These are phyloP conservation scores for Ammodytes dubius DNA, from an alignment of 2,113 vertebrate species.

Conservation along the genomic window DNA sequence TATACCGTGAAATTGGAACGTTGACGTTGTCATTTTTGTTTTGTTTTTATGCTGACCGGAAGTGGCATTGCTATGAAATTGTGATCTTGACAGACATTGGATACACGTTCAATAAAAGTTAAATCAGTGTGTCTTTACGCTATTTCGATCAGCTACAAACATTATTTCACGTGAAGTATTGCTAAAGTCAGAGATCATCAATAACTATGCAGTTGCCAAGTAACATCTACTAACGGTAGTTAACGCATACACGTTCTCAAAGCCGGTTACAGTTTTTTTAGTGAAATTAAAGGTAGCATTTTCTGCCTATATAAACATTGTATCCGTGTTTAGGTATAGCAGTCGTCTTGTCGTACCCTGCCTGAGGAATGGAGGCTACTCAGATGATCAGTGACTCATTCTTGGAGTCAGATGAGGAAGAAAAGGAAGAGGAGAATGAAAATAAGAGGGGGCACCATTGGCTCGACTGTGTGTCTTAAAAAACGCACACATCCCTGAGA, in stretches of 20 bases:
- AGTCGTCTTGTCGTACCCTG: neutral
- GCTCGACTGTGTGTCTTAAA: slow-evolving; percentile 83
- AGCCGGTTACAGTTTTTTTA: neutral
- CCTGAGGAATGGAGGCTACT: slow-evolving; percentile 82
- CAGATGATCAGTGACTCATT: slow-evolving; percentile 79
- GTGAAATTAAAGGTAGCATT: neutral
- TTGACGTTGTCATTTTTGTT: neutral
- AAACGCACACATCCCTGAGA: slow-evolving; percentile 81
- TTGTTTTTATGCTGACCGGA: slow-evolving; percentile 36
- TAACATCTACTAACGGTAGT: neutral
- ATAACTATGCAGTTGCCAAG: neutral
- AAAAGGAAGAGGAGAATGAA: slow-evolving; percentile 55
- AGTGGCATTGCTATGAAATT: neutral
- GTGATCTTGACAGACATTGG: neutral
- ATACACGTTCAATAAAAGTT: slow-evolving; percentile 33
- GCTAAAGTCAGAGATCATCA: neutral
- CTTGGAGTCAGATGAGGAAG: slow-evolving; percentile 75
- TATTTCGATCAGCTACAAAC: neutral
- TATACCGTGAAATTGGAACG: neutral
- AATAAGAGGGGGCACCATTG: slow-evolving; percentile 53
- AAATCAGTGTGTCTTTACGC: neutral
- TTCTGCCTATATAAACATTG: neutral
- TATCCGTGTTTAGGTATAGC: neutral
- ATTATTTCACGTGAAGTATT: neutral
- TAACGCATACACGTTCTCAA: neutral